These are phyloP conservation scores for Percina caprodes DNA, from an alignment of 2,113 vertebrate genomes.

Conservation along the genomic window DNA sequence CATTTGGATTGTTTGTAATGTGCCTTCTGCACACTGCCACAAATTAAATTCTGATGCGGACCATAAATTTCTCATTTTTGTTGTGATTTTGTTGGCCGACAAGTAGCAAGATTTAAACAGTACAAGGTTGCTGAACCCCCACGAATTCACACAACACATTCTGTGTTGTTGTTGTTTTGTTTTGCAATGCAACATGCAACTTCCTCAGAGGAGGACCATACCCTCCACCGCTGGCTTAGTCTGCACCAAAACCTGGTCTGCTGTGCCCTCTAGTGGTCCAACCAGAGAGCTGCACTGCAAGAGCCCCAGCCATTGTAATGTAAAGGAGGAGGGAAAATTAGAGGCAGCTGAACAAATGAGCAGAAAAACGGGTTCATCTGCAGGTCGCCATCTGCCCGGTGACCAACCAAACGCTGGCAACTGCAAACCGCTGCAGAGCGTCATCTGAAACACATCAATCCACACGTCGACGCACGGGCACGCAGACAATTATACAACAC, in stretches of 20 bases:
- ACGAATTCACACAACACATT: background rate
- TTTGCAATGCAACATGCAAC: slow-evolving; percentile 48
- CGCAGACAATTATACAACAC: slow-evolving; percentile 51
- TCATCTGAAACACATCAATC: slow-evolving; percentile 80
- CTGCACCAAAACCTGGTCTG: slow-evolving; percentile 82
- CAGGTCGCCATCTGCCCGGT: slow-evolving; percentile 93
- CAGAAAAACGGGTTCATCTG: slow-evolving; percentile 88
- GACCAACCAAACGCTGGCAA: slow-evolving; percentile 85
- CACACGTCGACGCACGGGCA: slow-evolving; percentile 27
- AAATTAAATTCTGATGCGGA: background rate
- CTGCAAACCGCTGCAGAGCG: slow-evolving; percentile 84
- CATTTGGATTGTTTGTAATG: background rate
- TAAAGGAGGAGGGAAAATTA: slow-evolving; percentile 84
- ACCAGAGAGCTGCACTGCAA: background rate
- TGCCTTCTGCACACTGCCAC: background rate
- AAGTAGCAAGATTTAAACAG: background rate
- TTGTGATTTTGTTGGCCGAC: background rate
- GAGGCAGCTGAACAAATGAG: slow-evolving; percentile 93
- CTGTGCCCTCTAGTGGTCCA: slow-evolving; percentile 84
- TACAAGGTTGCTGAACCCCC: background rate
- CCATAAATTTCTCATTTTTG: background rate
- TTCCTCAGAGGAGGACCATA: background rate
- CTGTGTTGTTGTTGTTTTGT: background rate
- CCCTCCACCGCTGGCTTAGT: background rate
- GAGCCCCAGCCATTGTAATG: slow-evolving; percentile 21